Evolutionary conservation across 2,113 vertebrate species (phyloP).

Genomic region (Phycodurus eques): DNA sequence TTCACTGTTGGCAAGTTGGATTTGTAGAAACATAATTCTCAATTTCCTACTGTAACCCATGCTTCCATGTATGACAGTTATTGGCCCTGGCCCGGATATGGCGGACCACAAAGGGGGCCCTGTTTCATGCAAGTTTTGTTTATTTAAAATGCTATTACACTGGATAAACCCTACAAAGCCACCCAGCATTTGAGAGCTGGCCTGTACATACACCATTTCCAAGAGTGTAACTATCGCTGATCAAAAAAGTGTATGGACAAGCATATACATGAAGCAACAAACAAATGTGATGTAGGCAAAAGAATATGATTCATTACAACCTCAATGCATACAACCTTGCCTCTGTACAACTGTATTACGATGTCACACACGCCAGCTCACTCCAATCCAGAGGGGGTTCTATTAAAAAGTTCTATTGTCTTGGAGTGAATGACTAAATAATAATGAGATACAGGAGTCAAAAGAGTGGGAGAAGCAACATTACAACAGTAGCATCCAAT

Average conservation of each 20-base stretch:
- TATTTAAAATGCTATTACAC: conserved; percentile 58
- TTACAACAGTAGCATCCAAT: too few relatives aligned
- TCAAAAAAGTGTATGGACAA: not conserved
- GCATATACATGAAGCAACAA: not conserved
- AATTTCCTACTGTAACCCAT: conserved; percentile 51
- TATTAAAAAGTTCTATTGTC: too few relatives aligned
- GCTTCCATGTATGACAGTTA: conserved; percentile 54
- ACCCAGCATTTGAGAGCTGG: conserved; percentile 26
- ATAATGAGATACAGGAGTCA: too few relatives aligned
- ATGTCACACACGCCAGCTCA: too few relatives aligned
- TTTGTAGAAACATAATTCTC: conserved; percentile 49
- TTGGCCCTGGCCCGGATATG: conserved; percentile 42
- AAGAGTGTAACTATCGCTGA: not conserved
- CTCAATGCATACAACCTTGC: not conserved
- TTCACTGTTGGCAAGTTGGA: conserved; percentile 29
- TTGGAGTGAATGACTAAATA: too few relatives aligned
- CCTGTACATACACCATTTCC: conserved; percentile 9
- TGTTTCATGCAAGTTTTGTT: conserved; percentile 47
- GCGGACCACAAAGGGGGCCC: conserved; percentile 47
- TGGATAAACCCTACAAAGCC: conserved; percentile 50
- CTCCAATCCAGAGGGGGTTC: too few relatives aligned
- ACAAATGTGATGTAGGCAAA: not conserved
- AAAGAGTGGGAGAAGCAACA: too few relatives aligned
- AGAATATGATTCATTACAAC: not conserved
- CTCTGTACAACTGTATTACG: not conserved